Base-by-base conservation (phyloP, 2,888 invertebrate genomes). In the Drosophila mulleri region DNA sequence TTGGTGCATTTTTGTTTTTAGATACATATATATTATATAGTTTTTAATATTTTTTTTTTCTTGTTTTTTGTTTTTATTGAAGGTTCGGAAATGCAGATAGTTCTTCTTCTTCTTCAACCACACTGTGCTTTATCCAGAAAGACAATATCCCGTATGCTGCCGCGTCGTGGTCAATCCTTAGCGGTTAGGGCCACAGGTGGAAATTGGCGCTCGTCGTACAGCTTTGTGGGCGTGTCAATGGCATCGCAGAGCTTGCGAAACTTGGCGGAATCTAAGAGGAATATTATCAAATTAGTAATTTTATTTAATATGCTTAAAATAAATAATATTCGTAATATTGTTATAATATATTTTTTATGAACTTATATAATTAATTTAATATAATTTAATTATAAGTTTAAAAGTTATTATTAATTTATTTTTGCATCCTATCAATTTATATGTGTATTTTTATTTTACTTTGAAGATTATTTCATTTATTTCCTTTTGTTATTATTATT, bases 131-230 rank as follows among this genome's bases (percentile, higher is more conserved):
- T 74, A 41, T 79, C 79, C 0, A 81, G 67, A 62, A 69, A 52
- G 7, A 87, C 81, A 26, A 76, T 67, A 44, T 82, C 80, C 32
- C 44, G 59, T 44, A 47, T 26, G 53, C 60, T 45, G 1, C 61
- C 64, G n/a, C 86, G 76, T 45, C 70, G 80, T 45, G 60, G 92
- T 92, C 92, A 92, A 83, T 92, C 91, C 74, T 86, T 90, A 32
- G 91, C 91, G 7, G 91, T 88, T 57, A 92, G 83, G 37, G 92
- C 91, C 23, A 93, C 92, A 18, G 93, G 93, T 60, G 93, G 93
- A 80, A 93, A 93, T 75, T 93, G 93, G 23, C 86, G 83, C 56
- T 93, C 93, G 71, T 93, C 93, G 69, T 92, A 93, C 23, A 93
- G 85, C 68, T 92, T 92, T 47, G 90, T 87, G 67, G 93, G 92